Conservation (phyloP, 2,888 invertebrate genomes). For the Hedychridium roseum region DNA sequence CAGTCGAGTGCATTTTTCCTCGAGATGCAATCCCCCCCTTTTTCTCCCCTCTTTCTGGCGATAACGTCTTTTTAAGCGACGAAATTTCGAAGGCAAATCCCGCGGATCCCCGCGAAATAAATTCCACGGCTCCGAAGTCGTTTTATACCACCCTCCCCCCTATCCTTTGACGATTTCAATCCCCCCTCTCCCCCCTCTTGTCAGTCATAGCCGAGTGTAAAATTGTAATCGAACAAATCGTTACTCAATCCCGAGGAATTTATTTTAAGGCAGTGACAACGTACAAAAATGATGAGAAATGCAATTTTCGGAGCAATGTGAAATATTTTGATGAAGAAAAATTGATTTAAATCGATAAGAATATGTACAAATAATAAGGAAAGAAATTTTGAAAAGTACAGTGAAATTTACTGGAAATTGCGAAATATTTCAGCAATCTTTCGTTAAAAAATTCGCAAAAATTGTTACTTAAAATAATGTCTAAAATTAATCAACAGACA, state of each 20-base stretch:
- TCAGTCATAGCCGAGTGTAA: too few species aligned
- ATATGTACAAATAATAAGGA: background rate
- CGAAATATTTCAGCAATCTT: too few species aligned
- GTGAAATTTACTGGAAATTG: too few species aligned
- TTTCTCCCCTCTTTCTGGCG: slow-evolving; percentile 8
- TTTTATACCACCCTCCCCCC: slow-evolving; percentile 11
- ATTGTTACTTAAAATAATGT: too few species aligned
- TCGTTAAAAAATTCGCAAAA: too few species aligned
- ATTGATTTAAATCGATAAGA: background rate
- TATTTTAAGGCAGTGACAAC: slow-evolving; percentile 11
- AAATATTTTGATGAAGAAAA: background rate
- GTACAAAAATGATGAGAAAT: background rate
- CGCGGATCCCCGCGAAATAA: slow-evolving; percentile 8
- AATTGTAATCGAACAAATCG: too few species aligned
- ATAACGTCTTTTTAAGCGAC: slow-evolving; percentile 44
- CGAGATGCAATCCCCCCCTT: too few species aligned
- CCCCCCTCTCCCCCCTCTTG: too few species aligned
- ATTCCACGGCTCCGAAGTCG: background rate
- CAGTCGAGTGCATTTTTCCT: too few species aligned
- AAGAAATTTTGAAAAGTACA: background rate
- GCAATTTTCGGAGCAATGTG: background rate
- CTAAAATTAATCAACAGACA: too few species aligned
- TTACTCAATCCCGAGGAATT: too few species aligned
- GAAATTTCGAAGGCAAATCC: slow-evolving; percentile 29
- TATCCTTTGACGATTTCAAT: too few species aligned